Percentiles rank a stretch among this genome's conserved stretches.
Conservation (phyloP, 2,113 vertebrate species). For the Stomatorhinus ivindoensis region DNA sequence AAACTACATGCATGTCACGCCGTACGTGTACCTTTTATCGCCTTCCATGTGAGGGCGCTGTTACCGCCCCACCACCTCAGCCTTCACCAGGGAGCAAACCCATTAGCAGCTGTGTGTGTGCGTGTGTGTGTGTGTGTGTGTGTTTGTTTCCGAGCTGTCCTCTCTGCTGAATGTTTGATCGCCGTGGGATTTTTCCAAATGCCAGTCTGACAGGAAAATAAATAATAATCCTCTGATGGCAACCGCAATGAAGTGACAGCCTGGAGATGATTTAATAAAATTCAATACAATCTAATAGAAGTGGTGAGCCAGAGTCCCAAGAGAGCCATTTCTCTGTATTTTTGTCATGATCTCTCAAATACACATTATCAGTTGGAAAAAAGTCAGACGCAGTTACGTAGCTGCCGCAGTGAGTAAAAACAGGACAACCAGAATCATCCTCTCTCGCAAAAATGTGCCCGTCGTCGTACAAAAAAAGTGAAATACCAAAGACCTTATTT, state of each 20-base stretch:
- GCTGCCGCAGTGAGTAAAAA: not conserved
- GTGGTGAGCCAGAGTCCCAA: constrained; percentile 27
- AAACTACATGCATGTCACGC: not conserved
- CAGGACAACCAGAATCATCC: not conserved
- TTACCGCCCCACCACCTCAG: not conserved
- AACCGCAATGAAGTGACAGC: constrained; percentile 51
- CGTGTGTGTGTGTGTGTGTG: no score
- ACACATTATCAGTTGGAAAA: constrained; percentile 16
- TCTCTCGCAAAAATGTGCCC: not conserved
- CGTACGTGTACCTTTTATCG: not conserved
- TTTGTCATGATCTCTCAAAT: constrained; percentile 27
- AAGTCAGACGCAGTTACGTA: not conserved
- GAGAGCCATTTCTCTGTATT: constrained; percentile 30
- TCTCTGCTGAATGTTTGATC: constrained; percentile 17
- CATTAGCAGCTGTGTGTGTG: constrained; percentile 26
- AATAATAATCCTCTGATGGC: constrained; percentile 56
- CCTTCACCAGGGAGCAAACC: constrained; percentile 24
- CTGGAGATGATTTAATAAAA: constrained; percentile 61
- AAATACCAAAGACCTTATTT: not conserved
- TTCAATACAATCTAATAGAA: constrained; percentile 59
- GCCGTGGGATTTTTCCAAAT: constrained; percentile 31
- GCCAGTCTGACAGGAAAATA: constrained; percentile 53
- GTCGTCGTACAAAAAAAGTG: not conserved
- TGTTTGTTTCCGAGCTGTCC: constrained; percentile 12
- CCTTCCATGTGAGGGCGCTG: constrained; percentile 11